These are phyloP conservation scores for Saccostrea cuccullata DNA, from an alignment of 1,140 invertebrate species.

Conservation along the genomic window DNA sequence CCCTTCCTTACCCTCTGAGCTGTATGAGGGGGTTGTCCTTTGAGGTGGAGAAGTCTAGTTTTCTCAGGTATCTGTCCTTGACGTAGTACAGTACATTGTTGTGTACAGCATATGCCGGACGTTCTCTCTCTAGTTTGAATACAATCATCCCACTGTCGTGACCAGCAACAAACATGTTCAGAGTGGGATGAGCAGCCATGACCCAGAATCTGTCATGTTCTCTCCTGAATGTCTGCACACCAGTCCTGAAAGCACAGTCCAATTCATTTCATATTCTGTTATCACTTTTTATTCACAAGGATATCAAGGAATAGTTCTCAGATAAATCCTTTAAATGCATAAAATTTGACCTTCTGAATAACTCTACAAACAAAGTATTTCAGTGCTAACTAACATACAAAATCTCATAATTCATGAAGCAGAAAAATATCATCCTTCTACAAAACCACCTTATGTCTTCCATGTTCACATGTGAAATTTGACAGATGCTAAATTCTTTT, in stretches of 20 bases:
- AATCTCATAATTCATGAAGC: no score
- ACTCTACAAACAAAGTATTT: no score
- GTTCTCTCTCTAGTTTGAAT: constrained; percentile 93
- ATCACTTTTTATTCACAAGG: neutral
- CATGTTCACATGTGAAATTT: neutral
- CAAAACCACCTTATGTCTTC: neutral
- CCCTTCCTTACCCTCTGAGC: constrained; percentile 85
- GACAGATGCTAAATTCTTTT: no score
- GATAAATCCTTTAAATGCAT: no score
- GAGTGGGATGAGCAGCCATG: constrained; percentile 89
- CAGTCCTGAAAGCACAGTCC: constrained; percentile 83
- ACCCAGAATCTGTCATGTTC: constrained; percentile 99
- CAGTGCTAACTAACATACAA: no score
- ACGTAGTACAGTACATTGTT: constrained; percentile 97
- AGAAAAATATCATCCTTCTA: neutral
- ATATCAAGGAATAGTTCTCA: neutral
- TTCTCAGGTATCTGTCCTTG: constrained; percentile 94
- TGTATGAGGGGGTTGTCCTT: constrained; percentile 97
- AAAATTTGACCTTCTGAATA: no score
- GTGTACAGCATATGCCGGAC: constrained; percentile 96
- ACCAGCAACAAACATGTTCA: constrained; percentile 87
- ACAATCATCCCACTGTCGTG: constrained; percentile 96
- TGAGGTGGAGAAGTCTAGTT: constrained; percentile 93
- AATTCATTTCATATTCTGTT: neutral
- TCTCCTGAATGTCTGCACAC: constrained; percentile 93